Evolutionary conservation across 1,140 invertebrate species (phyloP), one percentile per base, ranked within the genome.

Genomic region (Chlorops oryzae): DNA sequence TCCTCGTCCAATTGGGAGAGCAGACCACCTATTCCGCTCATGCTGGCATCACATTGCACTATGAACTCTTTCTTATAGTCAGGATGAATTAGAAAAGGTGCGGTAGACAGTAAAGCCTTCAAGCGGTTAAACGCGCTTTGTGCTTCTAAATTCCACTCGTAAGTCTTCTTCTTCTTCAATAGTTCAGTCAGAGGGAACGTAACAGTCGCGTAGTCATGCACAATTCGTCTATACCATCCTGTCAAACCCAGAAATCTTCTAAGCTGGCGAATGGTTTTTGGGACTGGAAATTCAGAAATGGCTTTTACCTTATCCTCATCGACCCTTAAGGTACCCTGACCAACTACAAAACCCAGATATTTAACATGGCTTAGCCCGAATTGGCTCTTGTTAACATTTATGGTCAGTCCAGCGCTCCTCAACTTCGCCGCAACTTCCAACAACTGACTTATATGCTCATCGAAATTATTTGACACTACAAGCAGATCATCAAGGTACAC

Each of bases 221-320:
- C 64, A 50, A 75, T 78, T 2, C 62, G 37, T 6, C 70, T 49
- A 51, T 75, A 76, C 55, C 72, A 77, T 5, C 61, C 59, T 2
- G 69, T 59, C 46, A 77, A 65, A 2, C 74, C 75, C 7, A 76
- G 54, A 51, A 79, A 77, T 42, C 68, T 44, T 28, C 62, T 42
- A 2, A 70, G 50, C 39, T 70, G 58, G 15, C 62, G 67, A 1
- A 52, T 41, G 1, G 55, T 66, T 45, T 47, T 59, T 7, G 61
- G 58, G 10, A 54, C 3, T 21, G 59, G 61, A 5, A 60, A 48
- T 32, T 58, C 59, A 7, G 32, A 27, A 21, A 70, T 37, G 7
- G 18, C 15, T 5, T 3, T 6, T 4, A 55, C 18, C 20, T 57
- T 57, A 4, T 54, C 41, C 3, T 49, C 37, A 38, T 54, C 42